Evolutionary conservation across 2,113 vertebrate species (phyloP).

Genomic region (Monarcha castaneiventris): DNA sequence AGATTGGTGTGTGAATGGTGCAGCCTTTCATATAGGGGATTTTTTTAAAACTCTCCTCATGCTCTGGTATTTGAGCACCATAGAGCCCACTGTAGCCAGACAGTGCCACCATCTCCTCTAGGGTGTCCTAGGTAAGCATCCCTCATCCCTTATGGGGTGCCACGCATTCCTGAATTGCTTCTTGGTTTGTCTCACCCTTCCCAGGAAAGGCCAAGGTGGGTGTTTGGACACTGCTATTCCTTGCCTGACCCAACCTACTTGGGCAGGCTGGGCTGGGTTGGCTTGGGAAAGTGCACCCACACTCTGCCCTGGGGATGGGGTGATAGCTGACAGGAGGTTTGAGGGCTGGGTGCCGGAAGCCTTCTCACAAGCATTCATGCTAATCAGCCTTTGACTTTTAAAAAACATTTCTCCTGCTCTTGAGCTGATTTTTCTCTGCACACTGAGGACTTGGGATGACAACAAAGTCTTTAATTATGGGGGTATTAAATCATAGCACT

Average conservation of each 20-base stretch:
- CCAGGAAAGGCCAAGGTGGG: fast-evolving
- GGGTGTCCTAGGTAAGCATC: neutral
- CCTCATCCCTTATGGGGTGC: fast-evolving
- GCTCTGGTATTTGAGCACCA: neutral
- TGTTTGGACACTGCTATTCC: neutral
- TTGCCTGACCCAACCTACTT: neutral
- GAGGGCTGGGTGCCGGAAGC: neutral
- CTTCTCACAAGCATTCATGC: neutral
- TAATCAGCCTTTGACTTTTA: conserved; percentile 48
- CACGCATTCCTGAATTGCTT: neutral
- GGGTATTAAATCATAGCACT: conserved; percentile 56
- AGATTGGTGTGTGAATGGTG: neutral
- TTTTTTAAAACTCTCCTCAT: neutral
- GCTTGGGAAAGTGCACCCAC: fast-evolving
- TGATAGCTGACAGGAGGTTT: neutral
- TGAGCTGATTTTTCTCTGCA: conserved; percentile 42
- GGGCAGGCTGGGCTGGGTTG: fast-evolving
- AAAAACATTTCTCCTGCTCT: conserved; percentile 33
- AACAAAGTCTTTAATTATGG: conserved; percentile 58
- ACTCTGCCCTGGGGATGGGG: neutral
- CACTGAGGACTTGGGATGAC: conserved; percentile 1
- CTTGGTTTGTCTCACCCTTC: fast-evolving
- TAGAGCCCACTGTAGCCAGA: neutral
- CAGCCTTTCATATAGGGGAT: fast-evolving
- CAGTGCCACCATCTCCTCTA: neutral